Conservation (phyloP, 2,113 vertebrate genomes). For the Nothocercus nigrocapillus region DNA sequence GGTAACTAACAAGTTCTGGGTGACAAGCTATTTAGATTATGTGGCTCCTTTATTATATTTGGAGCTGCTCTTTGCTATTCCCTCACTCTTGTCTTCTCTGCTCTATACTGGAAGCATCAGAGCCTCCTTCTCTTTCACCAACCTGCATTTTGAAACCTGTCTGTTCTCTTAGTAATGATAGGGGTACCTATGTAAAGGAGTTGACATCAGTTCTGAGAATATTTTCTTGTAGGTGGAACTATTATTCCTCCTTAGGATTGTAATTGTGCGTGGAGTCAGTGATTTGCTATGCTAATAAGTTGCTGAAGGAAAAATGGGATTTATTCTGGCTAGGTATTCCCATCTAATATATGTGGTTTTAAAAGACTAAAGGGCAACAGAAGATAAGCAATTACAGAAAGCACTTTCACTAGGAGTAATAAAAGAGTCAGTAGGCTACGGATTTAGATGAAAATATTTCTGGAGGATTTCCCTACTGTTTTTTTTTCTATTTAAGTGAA, state of each 20-base stretch:
- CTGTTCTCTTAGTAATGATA: neutral
- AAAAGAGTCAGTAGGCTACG: neutral
- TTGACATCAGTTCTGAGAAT: conserved; percentile 61
- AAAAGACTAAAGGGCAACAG: conserved; percentile 3
- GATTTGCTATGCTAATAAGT: conserved; percentile 1
- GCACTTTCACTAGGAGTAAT: neutral
- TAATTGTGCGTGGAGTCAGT: neutral
- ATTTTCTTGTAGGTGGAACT: conserved; percentile 60
- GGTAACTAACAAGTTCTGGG: no score
- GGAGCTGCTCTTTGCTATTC: neutral
- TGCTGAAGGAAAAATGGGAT: conserved; percentile 8
- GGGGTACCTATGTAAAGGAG: neutral
- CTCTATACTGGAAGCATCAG: neutral
- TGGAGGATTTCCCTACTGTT: neutral
- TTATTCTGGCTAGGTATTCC: neutral
- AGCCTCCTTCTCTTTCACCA: neutral
- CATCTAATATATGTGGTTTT: neutral
- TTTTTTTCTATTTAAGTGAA: neutral
- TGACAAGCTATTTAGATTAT: neutral
- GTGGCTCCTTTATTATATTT: neutral
- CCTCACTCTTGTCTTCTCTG: neutral
- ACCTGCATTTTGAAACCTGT: neutral
- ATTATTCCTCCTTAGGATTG: conserved; percentile 12
- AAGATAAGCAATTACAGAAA: neutral
- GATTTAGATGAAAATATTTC: neutral